Conservation (phyloP, 2,797 vertebrate species). For the Alcedo quadribrachys region DNA sequence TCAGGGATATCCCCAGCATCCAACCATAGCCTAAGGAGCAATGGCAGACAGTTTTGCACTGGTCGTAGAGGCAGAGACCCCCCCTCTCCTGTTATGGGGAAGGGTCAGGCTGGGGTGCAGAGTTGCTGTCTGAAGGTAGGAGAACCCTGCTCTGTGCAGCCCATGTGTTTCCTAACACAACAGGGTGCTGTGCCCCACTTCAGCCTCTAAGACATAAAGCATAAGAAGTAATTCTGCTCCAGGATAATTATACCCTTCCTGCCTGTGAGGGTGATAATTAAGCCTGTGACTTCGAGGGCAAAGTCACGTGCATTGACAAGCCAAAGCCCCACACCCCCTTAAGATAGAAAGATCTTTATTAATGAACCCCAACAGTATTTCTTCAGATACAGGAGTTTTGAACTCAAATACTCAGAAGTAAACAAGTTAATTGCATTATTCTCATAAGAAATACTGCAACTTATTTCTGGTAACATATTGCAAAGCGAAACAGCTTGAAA, state of each 20-base stretch:
- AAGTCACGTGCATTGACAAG: neutral
- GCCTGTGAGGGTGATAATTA: too few relatives aligned
- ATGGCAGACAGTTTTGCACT: neutral
- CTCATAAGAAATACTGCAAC: conserved; percentile 78
- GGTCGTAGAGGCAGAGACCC: neutral
- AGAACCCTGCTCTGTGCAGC: neutral
- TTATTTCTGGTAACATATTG: conserved; percentile 81
- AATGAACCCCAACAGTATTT: conserved; percentile 82
- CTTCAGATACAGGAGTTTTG: conserved; percentile 83
- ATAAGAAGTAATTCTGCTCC: neutral
- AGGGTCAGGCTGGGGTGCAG: neutral
- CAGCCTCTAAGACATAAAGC: neutral
- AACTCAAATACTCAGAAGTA: conserved; percentile 82
- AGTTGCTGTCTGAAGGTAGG: neutral
- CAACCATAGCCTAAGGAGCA: neutral
- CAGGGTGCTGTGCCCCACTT: neutral
- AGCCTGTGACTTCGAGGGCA: neutral
- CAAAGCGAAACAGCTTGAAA: conserved; percentile 85
- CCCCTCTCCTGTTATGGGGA: conserved; percentile 63
- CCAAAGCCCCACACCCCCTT: conserved; percentile 58
- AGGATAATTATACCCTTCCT: neutral
- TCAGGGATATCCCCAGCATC: neutral
- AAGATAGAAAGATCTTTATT: conserved; percentile 86
- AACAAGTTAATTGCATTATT: conserved; percentile 83
- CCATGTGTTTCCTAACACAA: neutral